These are phyloP conservation scores for Amphiduros pacificus DNA, from an alignment of 2,888 invertebrate species.

Conservation along the genomic window DNA sequence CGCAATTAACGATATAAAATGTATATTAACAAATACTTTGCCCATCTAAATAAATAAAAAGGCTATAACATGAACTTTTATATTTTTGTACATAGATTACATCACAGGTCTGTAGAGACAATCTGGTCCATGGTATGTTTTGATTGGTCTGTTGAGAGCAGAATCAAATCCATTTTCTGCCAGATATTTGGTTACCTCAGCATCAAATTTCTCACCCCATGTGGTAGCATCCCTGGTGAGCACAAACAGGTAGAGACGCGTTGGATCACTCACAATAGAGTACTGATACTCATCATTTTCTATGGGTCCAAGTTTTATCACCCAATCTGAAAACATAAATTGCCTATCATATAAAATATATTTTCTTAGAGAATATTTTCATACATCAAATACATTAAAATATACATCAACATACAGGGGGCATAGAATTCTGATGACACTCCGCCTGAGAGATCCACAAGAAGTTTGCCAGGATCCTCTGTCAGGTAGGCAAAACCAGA, in stretches of 20 bases:
- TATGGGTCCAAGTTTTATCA: slow-evolving; percentile 16
- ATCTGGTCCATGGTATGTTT: slow-evolving; percentile 8
- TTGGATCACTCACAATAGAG: slow-evolving; percentile 10
- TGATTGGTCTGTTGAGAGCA: slow-evolving; percentile 5
- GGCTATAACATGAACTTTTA: too few species aligned
- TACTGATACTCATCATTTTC: slow-evolving; percentile 5
- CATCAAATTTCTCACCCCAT: neutral
- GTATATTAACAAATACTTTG: too few species aligned
- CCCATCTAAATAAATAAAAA: too few species aligned
- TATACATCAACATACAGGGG: neutral
- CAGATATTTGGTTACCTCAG: slow-evolving; percentile 2
- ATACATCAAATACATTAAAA: neutral
- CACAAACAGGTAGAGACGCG: slow-evolving; percentile 1
- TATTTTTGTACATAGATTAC: too few species aligned
- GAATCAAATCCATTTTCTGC: neutral
- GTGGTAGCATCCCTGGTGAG: slow-evolving; percentile 1
- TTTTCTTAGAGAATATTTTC: neutral
- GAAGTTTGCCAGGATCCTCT: slow-evolving; percentile 7
- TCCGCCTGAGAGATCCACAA: neutral
- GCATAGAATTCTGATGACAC: neutral
- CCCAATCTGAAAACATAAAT: slow-evolving; percentile 16
- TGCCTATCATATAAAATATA: neutral
- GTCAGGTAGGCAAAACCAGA: slow-evolving; percentile 11
- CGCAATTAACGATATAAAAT: too few species aligned
- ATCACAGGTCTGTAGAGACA: slow-evolving; percentile 1